phyloP scores from a whole-genome alignment of 2,113 vertebrate genomes.

The Crypturellus undulatus region DNA sequence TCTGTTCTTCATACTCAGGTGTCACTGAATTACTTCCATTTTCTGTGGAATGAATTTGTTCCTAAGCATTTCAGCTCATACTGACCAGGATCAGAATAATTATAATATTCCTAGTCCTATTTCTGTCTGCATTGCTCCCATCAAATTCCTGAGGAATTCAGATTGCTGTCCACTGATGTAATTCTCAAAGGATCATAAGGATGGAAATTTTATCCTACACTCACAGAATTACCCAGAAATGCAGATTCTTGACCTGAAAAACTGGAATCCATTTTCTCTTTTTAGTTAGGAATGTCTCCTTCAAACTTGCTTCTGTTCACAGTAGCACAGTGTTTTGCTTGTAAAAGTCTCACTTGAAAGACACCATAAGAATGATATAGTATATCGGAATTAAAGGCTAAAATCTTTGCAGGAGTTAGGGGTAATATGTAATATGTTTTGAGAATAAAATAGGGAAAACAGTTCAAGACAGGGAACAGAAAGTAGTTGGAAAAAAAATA shows the following conservation, averaged over 20 bases:
- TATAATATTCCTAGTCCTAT: neutral
- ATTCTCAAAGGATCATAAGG: neutral
- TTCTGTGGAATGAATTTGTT: neutral
- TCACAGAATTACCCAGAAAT: neutral
- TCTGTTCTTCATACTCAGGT: neutral
- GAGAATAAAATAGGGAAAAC: accelerated
- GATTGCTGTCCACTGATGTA: neutral
- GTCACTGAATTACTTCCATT: neutral
- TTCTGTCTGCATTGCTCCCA: neutral
- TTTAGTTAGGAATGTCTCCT: neutral
- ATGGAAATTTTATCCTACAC: neutral
- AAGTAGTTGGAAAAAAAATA: neutral
- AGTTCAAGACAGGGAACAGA: neutral
- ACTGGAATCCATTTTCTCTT: neutral
- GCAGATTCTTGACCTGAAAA: neutral
- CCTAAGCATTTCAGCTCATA: neutral
- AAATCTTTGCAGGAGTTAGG: neutral
- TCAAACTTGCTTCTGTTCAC: neutral
- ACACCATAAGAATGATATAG: neutral
- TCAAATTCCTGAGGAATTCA: neutral
- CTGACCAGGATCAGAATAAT: neutral
- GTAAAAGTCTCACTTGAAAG: neutral
- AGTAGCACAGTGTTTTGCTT: neutral
- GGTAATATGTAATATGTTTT: accelerated
- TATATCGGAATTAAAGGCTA: neutral